Percentiles rank a stretch among this genome's conserved stretches.
Evolutionary conservation across 2,888 invertebrate species (phyloP).

Genomic region (Eupithecia exiguata): DNA sequence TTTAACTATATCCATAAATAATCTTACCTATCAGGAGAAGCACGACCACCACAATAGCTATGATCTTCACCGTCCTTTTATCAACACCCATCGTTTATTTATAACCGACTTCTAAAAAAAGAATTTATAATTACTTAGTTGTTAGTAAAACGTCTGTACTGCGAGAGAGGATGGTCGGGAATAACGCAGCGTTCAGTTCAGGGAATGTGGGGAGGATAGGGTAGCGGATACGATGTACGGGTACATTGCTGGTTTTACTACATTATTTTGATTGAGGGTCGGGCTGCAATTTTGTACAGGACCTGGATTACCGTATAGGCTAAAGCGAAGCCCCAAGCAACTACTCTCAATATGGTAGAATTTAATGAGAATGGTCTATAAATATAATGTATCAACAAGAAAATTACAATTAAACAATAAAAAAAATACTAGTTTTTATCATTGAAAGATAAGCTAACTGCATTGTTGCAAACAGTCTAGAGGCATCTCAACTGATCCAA

Average conservation of each 20-base stretch:
- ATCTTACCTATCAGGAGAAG: slow-evolving; percentile 71
- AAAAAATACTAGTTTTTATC: too few species aligned
- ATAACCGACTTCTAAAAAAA: neutral
- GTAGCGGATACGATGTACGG: slow-evolving; percentile 28
- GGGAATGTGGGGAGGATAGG: slow-evolving; percentile 19
- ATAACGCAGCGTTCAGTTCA: slow-evolving; percentile 25
- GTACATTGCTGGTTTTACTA: slow-evolving; percentile 55
- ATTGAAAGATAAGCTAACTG: too few species aligned
- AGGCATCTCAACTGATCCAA: too few species aligned
- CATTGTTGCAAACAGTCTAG: too few species aligned
- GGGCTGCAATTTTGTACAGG: neutral
- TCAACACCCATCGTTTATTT: slow-evolving; percentile 67
- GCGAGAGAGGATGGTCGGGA: slow-evolving; percentile 17
- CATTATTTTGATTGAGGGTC: neutral
- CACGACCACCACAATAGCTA: slow-evolving; percentile 63
- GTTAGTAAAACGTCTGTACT: slow-evolving; percentile 14
- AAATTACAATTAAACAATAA: too few species aligned
- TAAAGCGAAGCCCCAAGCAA: too few species aligned
- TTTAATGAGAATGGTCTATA: too few species aligned
- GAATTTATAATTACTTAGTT: neutral
- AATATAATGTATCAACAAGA: too few species aligned
- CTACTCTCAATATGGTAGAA: too few species aligned
- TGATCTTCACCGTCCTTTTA: slow-evolving; percentile 73
- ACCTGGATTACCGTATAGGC: too few species aligned
- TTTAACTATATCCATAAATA: neutral